Conservation (phyloP, 1,140 invertebrate species). For the Portunus trituberculatus region DNA sequence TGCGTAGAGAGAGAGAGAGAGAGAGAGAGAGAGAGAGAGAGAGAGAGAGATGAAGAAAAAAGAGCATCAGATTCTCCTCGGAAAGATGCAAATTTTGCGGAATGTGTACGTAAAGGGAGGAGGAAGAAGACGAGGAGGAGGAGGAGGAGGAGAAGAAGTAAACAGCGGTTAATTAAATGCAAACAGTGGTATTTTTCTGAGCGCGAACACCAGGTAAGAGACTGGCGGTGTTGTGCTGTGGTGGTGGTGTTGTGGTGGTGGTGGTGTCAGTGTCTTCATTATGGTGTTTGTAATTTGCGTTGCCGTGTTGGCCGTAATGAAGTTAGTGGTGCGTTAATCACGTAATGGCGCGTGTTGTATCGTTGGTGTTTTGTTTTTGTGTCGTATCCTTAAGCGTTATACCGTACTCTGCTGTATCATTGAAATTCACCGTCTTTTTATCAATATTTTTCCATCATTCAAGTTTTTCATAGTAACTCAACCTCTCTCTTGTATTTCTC, state of each 20-base stretch:
- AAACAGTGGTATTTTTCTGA: neutral
- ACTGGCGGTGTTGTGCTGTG: neutral
- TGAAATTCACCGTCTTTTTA: too few species aligned
- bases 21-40: constrained; percentile 20
- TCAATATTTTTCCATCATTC: too few species aligned
- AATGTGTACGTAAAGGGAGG: neutral
- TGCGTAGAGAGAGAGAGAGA: neutral
- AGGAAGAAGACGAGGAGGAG: neutral
- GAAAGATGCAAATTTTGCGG: too few species aligned
- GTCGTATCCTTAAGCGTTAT: too few species aligned
- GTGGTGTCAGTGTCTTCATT: neutral
- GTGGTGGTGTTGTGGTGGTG: neutral
- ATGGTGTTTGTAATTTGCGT: too few species aligned
- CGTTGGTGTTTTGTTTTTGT: too few species aligned
- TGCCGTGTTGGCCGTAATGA: too few species aligned
- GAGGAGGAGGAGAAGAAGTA: constrained; percentile 4
- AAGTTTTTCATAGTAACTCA: too few species aligned
- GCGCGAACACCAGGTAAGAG: neutral
- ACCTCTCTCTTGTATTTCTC: too few species aligned
- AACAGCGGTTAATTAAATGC: constrained; percentile 14
- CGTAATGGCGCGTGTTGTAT: too few species aligned
- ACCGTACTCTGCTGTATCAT: too few species aligned
- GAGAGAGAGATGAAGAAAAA: constrained; percentile 3
- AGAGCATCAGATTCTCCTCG: neutral
- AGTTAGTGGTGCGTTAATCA: too few species aligned